Conservation (phyloP, 2,113 vertebrate species). For the Gasterosteus aculeatus region DNA sequence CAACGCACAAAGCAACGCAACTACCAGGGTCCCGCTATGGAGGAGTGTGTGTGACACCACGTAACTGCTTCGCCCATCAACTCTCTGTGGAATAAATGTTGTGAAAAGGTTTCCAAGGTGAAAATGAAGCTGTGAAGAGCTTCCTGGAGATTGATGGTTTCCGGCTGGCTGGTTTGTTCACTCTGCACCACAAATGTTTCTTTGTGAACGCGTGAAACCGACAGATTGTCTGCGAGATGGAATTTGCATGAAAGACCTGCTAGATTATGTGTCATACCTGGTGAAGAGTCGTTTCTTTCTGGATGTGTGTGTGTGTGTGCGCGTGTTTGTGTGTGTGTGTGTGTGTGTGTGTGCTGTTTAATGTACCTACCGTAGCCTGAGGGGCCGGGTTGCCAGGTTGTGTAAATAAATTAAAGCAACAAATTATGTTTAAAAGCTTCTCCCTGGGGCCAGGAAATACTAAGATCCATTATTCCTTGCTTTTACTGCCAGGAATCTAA, state of each 20-base stretch:
- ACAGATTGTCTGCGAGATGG: neutral
- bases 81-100: neutral
- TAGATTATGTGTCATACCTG: conserved; percentile 7
- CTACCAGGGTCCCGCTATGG: neutral
- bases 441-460: conserved; percentile 70
- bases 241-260: neutral
- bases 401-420: conserved; percentile 81
- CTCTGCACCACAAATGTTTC: neutral
- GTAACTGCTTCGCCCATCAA: neutral
- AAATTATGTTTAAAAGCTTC: conserved; percentile 79
- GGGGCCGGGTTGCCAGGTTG: conserved; percentile 71
- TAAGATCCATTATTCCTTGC: conserved; percentile 75
- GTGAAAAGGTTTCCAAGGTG: neutral
- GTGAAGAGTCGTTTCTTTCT: neutral
- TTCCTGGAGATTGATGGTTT: neutral
- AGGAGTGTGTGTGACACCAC: neutral
- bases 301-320: conserved; percentile 4
- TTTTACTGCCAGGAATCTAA: conserved; percentile 62
- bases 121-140: neutral
- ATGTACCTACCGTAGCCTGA: conserved; percentile 44
- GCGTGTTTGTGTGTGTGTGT: conserved; percentile 12
- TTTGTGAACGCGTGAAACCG: conserved; percentile 8
- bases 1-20: no score
- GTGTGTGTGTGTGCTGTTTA: conserved; percentile 34
- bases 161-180: neutral